phyloP scores from a whole-genome alignment of 1,140 invertebrate genomes.

The Calycopis cecrops region DNA sequence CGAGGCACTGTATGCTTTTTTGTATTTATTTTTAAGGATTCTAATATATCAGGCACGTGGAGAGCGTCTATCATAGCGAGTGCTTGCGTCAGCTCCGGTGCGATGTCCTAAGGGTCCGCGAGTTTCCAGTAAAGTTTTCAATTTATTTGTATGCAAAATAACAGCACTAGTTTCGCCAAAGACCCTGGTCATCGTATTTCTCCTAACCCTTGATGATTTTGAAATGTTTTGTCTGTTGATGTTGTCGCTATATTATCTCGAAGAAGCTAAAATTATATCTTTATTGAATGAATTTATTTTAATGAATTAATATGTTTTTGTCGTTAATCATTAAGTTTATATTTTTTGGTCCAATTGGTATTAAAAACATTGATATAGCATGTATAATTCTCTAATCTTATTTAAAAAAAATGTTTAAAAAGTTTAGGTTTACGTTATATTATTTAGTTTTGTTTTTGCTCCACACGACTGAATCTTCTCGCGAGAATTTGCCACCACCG shows the following conservation, averaged over 20 bases:
- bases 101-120: not conserved
- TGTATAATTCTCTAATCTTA: slow-evolving; percentile 4
- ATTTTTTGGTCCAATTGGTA: slow-evolving; percentile 32
- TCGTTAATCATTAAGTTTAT: slow-evolving; percentile 43
- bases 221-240: slow-evolving; percentile 11
- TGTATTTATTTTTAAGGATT: too few relatives aligned
- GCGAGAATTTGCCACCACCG: not conserved
- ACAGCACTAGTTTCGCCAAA: slow-evolving; percentile 15
- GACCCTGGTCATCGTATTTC: slow-evolving; percentile 10
- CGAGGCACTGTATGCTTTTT: too few relatives aligned
- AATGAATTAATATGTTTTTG: slow-evolving; percentile 16
- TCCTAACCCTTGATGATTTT: slow-evolving; percentile 9
- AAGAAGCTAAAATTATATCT: slow-evolving; percentile 3
- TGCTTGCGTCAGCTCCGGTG: not conserved
- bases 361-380: slow-evolving; percentile 25
- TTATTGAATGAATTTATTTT: slow-evolving; percentile 10
- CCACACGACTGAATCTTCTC: not conserved
- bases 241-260: not conserved
- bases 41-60: too few relatives aligned
- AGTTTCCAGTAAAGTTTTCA: slow-evolving; percentile 1
- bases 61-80: too few relatives aligned
- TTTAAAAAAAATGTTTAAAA: not conserved
- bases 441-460: slow-evolving; percentile 2
- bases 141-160: slow-evolving; percentile 9
- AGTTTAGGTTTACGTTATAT: slow-evolving; percentile 1